Base-by-base conservation (phyloP, 2,113 vertebrate genomes). In the Engystomops pustulosus region DNA sequence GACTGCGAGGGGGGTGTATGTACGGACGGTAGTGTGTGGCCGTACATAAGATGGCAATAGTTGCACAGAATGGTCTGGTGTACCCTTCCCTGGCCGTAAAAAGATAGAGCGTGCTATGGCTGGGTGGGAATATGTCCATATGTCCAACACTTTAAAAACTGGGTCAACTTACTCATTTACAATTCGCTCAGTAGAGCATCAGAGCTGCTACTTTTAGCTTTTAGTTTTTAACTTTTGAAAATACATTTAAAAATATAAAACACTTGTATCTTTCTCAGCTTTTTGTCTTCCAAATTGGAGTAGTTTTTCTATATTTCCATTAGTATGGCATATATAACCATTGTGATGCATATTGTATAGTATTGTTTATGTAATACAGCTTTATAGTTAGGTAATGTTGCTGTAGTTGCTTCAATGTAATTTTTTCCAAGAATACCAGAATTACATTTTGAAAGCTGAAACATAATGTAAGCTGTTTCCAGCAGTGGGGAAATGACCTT, bases 341-440 rank as follows among this genome's bases (percentile, higher is more conserved):
- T 47, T 80, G 9, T 41, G 47, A 12, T 20, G 38, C 32, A 32
- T 53, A 38, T n/a, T n/a, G n/a, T n/a, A n/a, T n/a, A 38, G 20
- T 23, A 18, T 69, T 36, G n/a, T 67, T 65, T 20, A n/a, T 20
- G 32, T 36, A 70, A 70, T 81, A 49, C 12, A 81, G 23, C 47
- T 81, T 71, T 53, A 70, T 38, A 23, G 34, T 9, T 55, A 18
- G 32, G 62, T 69, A 17, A 51, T 81, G 44, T 69, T 11, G 14
- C 27, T 81, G 45, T 81, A 81, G 51, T 80, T 69, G 41, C 79
- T 23, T 12, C 27, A 38, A 44, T 41, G n/a, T 81, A 32, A 34
- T 38, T 78, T 17, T 67, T 60, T 38, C 41, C 8, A 68, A 34
- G 79, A 30, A 12, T 8, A 65, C 30, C 15, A 14, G 10, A 70